phyloP scores from a whole-genome alignment of 2,113 vertebrate genomes.

The Desmodus rotundus region DNA sequence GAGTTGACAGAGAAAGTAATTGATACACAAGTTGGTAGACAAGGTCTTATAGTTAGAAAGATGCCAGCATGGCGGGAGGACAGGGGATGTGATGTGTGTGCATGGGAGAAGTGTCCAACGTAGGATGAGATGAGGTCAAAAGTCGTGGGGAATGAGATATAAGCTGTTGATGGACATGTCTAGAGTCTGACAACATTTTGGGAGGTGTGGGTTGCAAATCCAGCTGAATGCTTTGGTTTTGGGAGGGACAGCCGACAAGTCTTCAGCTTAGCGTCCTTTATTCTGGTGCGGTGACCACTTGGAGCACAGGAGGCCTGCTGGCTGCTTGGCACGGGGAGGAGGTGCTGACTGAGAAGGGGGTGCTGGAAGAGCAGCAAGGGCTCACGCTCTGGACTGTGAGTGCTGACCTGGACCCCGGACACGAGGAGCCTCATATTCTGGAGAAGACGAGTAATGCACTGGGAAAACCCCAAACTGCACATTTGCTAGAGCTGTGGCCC shows the following conservation, averaged over 20 bases:
- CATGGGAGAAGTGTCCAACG: background rate
- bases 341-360: too few relatives aligned
- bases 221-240: background rate
- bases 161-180: too few relatives aligned
- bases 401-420: background rate
- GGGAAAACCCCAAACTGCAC: background rate
- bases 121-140: background rate
- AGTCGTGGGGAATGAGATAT: background rate
- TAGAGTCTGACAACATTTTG: background rate
- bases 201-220: background rate
- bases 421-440: background rate
- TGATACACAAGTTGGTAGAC: background rate
- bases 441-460: background rate
- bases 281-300: accelerated
- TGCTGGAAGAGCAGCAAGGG: background rate
- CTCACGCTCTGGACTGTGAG: background rate
- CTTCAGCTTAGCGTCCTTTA: background rate
- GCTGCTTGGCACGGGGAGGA: background rate
- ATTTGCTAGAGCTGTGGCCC: background rate
- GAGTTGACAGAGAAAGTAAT: background rate
- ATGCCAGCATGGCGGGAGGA: accelerated
- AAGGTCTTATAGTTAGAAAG: background rate
- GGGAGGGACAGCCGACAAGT: background rate
- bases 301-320: background rate
- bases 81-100: background rate